Evolutionary conservation across 2,888 invertebrate species (phyloP).

Genomic region (Auanema sp.): DNA sequence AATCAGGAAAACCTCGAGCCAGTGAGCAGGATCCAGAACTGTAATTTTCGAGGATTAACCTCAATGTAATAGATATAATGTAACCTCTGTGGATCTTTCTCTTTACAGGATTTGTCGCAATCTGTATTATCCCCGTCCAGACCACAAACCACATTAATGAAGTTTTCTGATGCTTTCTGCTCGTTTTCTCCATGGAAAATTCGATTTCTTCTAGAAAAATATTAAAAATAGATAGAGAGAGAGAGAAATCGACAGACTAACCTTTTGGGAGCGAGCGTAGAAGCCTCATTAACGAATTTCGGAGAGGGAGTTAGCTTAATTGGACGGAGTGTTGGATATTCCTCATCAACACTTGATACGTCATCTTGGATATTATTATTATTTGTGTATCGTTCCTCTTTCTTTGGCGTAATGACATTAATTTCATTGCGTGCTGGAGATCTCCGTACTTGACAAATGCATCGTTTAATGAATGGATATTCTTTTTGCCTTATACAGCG

Average conservation of each 20-base stretch:
- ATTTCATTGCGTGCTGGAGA: constrained; percentile 23
- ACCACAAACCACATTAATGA: constrained; percentile 6
- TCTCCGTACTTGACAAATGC: constrained; percentile 42
- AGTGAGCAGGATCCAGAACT: constrained; percentile 17
- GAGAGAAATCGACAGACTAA: too few relatives aligned
- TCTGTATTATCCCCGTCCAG: neutral
- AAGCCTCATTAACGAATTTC: neutral
- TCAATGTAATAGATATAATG: neutral
- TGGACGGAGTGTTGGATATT: neutral
- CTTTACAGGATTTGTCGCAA: constrained; percentile 9
- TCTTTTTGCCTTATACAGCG: constrained; percentile 40
- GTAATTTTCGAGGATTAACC: neutral
- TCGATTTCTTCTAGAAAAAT: too few relatives aligned
- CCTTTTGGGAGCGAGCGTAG: neutral
- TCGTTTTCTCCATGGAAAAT: too few relatives aligned
- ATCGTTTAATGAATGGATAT: constrained; percentile 38
- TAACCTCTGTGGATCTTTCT: neutral
- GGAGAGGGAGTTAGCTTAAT: neutral
- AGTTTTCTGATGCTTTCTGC: neutral
- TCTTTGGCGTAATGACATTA: constrained; percentile 16
- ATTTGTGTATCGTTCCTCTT: constrained; percentile 14
- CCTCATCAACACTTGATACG: neutral
- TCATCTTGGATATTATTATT: constrained; percentile 10
- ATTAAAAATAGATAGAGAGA: too few relatives aligned
- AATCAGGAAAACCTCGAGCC: constrained; percentile 5